These are phyloP conservation scores for Malachius bipustulatus DNA, from an alignment of 2,888 invertebrate species.

Conservation along the genomic window DNA sequence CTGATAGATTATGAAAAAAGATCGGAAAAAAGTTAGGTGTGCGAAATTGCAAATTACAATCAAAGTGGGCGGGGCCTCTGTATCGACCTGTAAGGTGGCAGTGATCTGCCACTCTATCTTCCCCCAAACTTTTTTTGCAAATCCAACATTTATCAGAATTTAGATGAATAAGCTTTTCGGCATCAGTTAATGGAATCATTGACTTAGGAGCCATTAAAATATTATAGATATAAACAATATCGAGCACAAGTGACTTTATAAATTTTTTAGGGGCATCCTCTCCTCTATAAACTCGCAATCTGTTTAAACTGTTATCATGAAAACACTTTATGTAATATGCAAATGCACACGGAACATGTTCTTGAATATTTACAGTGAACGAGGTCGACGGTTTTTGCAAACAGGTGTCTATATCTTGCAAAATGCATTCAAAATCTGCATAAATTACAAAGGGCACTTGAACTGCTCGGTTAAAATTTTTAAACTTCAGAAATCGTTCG, in stretches of 20 bases:
- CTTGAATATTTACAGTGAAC: not conserved
- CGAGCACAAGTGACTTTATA: not conserved
- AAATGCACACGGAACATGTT: conserved; percentile 4
- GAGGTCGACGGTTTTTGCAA: not conserved
- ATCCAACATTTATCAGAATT: not conserved
- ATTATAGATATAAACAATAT: not conserved
- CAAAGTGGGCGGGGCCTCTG: conserved; percentile 1
- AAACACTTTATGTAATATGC: not conserved
- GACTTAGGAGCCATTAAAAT: not conserved
- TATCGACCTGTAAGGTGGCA: conserved; percentile 1
- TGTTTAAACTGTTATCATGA: not conserved
- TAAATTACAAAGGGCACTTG: conserved; percentile 2
- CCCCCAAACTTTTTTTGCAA: conserved; percentile 3
- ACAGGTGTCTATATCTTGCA: not conserved
- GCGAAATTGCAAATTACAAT: conserved; percentile 2
- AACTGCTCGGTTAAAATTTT: not conserved
- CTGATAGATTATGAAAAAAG: conserved; percentile 5
- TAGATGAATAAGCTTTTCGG: not conserved
- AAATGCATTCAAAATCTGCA: conserved; percentile 4
- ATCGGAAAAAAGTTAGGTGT: not conserved
- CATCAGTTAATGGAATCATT: not conserved
- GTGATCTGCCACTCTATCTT: conserved; percentile 1
- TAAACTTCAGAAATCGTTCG: conserved; percentile 8
- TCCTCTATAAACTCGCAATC: not conserved
- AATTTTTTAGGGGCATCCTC: not conserved